Evolutionary conservation across 2,888 invertebrate species (phyloP), one percentile per base, ranked within the genome.

Genomic region (Apamea sordens): DNA sequence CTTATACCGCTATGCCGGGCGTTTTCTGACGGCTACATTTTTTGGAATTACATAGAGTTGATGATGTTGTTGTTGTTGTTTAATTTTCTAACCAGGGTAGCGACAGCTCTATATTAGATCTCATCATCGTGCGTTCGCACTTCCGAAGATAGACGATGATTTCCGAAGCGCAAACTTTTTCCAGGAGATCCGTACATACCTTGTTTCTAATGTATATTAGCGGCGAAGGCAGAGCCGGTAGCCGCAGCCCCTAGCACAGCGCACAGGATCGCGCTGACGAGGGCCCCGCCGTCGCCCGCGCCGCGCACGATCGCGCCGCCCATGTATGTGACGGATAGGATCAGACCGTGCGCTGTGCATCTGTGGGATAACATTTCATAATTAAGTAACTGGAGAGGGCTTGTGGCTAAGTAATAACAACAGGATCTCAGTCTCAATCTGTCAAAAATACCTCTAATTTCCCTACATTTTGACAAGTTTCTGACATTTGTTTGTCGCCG

Each of bases 311-410:
- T 86, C 6, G 97, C 96, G 1, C 97, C 97, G 13, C 96, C 95
- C 92, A 97, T 91, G 88, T 97, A 97, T 75, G 96, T 94, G 76
- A 97, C 92, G 1, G 97, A 97, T 24, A 97, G 93, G 83, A 97
- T 94, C 36, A 97, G 92, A 0, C 97, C 97, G 90, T 97, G 97
- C 0, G 97, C 97, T 0, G 97, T 97, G 90, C 97, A 97, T 86
- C 97, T 97, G 92, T 0, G 10, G 0, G 36, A 65, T 41, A 44
- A n/a, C 2, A 5, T 63, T 28, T 63, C 8, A 32, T 32, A 28
- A 63, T 21, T 32, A 10, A 63, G 7, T 28, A 61, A 10, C 24
- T 24, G 56, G 56, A 36, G 36, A 36, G 36, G 36, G 36, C 36
- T 32, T 32, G 32, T 32, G 32, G 32, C 32, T 32, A 32, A 32